Evolutionary conservation across 2,113 vertebrate species (phyloP).

Genomic region (Ptilorrhoa leucosticta): DNA sequence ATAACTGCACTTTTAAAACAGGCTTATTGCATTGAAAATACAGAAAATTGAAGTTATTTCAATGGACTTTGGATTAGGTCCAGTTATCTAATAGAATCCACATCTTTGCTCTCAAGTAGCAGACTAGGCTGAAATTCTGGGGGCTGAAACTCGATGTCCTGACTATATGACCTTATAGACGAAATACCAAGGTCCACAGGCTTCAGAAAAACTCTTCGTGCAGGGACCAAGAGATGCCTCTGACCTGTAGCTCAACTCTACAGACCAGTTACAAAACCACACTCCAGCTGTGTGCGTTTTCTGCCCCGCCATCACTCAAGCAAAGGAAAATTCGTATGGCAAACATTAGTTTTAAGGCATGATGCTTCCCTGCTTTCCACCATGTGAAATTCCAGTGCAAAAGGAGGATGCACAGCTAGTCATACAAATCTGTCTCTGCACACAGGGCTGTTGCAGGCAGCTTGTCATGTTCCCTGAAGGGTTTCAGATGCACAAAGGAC

Average conservation of each 20-base stretch:
- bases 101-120: neutral
- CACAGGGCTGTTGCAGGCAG: neutral
- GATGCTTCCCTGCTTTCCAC: neutral
- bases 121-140: neutral
- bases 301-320: neutral
- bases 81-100: constrained; percentile 25
- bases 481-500: neutral
- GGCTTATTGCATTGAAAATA: constrained; percentile 6
- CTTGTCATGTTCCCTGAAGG: neutral
- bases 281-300: neutral
- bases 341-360: neutral
- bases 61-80: neutral
- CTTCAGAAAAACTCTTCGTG: neutral
- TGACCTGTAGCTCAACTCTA: neutral
- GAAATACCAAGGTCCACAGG: neutral
- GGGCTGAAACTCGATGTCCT: neutral
- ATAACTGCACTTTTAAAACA: neutral
- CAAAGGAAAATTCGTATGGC: neutral
- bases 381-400: neutral
- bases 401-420: neutral
- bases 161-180: neutral
- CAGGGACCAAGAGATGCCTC: neutral
- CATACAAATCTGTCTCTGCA: neutral
- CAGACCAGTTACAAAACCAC: neutral
- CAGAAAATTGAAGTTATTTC: neutral